A percentile compares a stretch with the other conserved stretches of the same genome.
Conservation (phyloP, 2,888 invertebrate genomes). For the Drosophila rubida region DNA sequence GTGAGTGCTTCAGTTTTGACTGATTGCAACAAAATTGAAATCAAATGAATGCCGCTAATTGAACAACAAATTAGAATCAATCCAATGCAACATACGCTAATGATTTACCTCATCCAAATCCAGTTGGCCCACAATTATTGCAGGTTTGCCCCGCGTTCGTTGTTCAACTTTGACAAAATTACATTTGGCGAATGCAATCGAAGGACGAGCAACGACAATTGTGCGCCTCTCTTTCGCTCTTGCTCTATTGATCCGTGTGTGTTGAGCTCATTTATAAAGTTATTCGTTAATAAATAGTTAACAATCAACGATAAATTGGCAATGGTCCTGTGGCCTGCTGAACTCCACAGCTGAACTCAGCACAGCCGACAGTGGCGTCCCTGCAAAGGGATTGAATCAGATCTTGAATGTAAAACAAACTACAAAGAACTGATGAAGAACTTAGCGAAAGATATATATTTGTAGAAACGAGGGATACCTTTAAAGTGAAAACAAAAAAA, state of each 20-base stretch:
- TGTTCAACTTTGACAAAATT: constrained; percentile 63
- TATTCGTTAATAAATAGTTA: constrained; percentile 78
- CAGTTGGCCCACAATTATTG: not conserved
- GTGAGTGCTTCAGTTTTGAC: constrained; percentile 40
- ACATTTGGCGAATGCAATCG: constrained; percentile 57
- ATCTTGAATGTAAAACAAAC: not conserved
- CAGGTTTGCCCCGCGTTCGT: constrained; percentile 14
- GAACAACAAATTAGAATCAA: constrained; percentile 77
- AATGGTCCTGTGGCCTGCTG: constrained; percentile 45
- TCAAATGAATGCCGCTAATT: constrained; percentile 68
- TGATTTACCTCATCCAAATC: constrained; percentile 27
- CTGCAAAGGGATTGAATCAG: not conserved
- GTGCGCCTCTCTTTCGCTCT: constrained; percentile 8
- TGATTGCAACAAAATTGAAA: constrained; percentile 52
- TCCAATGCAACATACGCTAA: constrained; percentile 47
- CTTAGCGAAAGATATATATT: too few species aligned
- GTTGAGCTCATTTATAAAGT: constrained; percentile 63
- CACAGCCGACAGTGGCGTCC: constrained; percentile 28
- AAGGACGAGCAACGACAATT: constrained; percentile 38
- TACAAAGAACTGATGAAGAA: too few species aligned
- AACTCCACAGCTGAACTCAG: constrained; percentile 11
- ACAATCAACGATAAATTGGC: constrained; percentile 75
- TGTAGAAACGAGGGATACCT: not conserved
- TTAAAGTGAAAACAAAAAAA: too few species aligned
- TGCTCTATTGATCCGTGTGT: constrained; percentile 12